Evolutionary conservation across 2,113 vertebrate species (phyloP), one percentile per base, ranked within the genome.

Genomic region (Monopterus albus): DNA sequence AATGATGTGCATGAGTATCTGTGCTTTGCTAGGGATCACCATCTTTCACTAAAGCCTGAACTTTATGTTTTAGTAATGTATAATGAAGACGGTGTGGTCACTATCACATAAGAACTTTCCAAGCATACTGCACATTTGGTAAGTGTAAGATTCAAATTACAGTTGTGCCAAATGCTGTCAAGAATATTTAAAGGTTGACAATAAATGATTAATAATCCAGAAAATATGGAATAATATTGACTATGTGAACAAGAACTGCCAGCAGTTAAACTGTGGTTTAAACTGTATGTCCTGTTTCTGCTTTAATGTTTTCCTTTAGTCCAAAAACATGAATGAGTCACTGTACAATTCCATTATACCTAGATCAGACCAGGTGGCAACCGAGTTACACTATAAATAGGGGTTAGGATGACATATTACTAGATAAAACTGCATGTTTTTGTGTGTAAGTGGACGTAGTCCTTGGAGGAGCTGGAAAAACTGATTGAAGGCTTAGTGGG

Each of bases 401-500:
- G 6, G 23, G n/a, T n/a, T n/a, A n/a, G n/a, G n/a, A n/a, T n/a
- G n/a, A n/a, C n/a, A n/a, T n/a, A n/a, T n/a, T n/a, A 15, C 21
- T n/a, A n/a, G n/a, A n/a, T n/a, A n/a, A n/a, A n/a, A n/a, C 59
- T 12, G 14, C 5, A 36, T 39, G 43, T 63, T 15, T 47, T 72
- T 21, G 6, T 35, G 49, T 65, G 7, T 61, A 9, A 3, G 39
- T 62, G 5, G 1, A 31, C 29, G 5, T 52, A 2, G 2, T 42
- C 55, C 51, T n/a, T 52, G 69, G 75, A 78, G 20, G 93, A 95
- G 62, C 84, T 95, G 64, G 93, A 96, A 85, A 94, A 91, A 59
- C 93, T 93, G n/a, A n/a, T n/a, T n/a, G n/a, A n/a, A n/a, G 94
- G 95, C 6, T 89, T 94, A 45, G 94, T 93, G 33, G 92, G 95